These are phyloP conservation scores for Lutjanus argentimaculatus DNA, from an alignment of 2,797 vertebrate species.

Conservation along the genomic window DNA sequence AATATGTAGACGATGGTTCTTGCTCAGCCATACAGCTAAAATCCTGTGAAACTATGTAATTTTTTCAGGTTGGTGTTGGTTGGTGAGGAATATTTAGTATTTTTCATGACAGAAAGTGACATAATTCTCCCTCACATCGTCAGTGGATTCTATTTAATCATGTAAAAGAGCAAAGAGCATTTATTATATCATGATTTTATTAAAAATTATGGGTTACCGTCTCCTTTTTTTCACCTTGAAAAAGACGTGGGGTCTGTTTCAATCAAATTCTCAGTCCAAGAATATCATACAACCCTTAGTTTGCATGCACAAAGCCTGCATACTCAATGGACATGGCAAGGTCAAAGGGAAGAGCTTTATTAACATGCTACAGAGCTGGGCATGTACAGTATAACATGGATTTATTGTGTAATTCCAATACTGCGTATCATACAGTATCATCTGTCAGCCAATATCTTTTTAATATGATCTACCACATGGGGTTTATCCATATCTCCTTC, in stretches of 20 bases:
- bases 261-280: slow-evolving; percentile 39
- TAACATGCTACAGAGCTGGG: slow-evolving; percentile 14
- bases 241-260: slow-evolving; percentile 35
- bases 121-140: slow-evolving; percentile 47
- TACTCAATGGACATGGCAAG: slow-evolving; percentile 29
- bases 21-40: slow-evolving; percentile 5
- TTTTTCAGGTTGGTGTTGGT: not conserved
- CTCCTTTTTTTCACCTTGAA: slow-evolving; percentile 62
- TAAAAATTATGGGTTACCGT: slow-evolving; percentile 11
- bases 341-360: slow-evolving; percentile 35
- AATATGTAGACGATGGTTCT: not conserved
- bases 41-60: not conserved
- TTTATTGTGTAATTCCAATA: slow-evolving; percentile 21
- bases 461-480: not conserved
- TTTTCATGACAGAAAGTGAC: not conserved
- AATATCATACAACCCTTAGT: slow-evolving; percentile 12
- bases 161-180: not conserved
- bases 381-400: not conserved
- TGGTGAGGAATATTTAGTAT: slow-evolving; percentile 24
- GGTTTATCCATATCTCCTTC: not conserved
- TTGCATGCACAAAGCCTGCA: slow-evolving; percentile 39
- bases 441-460: slow-evolving; percentile 4
- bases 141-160: not conserved
- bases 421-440: not conserved
- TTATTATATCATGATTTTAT: slow-evolving; percentile 33